Base-by-base conservation (phyloP, 2,797 vertebrate species). In the Scolopax rusticola region DNA sequence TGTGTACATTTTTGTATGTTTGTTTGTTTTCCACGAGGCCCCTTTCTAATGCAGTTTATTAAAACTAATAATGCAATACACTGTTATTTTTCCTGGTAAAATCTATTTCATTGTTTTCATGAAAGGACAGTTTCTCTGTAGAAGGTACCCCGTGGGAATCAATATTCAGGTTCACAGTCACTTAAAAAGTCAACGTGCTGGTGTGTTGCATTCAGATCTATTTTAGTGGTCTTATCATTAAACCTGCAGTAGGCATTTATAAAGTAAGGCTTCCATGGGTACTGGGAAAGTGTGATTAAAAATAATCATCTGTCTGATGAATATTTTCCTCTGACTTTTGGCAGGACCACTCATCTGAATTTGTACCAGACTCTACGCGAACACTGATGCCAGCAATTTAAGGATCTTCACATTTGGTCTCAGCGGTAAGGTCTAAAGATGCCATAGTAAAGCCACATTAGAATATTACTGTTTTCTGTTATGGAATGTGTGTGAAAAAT, bases 281-380 rank as follows among this genome's bases (percentile, higher is more conserved):
- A 79, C 77, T 91, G 92, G 83, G 53, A 91, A 93, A 78, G 89
- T 68, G 81, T 84, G 89, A 97, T 97, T 97, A 97, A 96, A 98
- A 95, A 94, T 97, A 95, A 98, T 97, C 60, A 54, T 97, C 85
- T 92, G 75, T 95, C 95, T 98, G 95, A 97, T 96, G 74, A 97
- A 95, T 91, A 75, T 97, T 98, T 97, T 96, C 73, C 86, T 97
- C 95, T 97, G 92, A 95, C 94, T 98, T 97, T 98, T 98, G 97
- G 96, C 97, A 98, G 98, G 94, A 96, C 97, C 92, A 60, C 74
- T 78, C 88, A 73, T 73, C 94, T 96, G 96, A 97, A 84, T 85
- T 85, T 25, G 51, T 93, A 94, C 96, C 97, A 96, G 90, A 65
- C 92, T 96, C 89, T 71, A 94, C 93, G 93, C 93, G 89, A 97